These are phyloP conservation scores for Mormoops blainvillei DNA, from an alignment of 2,113 vertebrate species.

Conservation along the genomic window DNA sequence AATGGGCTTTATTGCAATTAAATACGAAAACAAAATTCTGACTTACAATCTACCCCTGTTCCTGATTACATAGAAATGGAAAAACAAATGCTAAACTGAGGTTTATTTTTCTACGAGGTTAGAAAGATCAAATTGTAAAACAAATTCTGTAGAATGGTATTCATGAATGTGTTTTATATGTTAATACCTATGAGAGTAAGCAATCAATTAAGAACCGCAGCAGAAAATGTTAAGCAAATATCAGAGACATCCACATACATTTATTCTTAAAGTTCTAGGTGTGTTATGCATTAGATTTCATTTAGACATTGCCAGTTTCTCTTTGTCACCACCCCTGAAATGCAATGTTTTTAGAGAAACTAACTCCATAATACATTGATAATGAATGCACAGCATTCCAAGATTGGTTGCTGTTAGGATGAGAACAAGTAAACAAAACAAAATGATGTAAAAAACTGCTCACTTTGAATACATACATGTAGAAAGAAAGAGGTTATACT, in stretches of 20 bases:
- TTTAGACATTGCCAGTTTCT: not conserved
- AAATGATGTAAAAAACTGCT: not conserved
- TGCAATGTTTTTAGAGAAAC: not conserved
- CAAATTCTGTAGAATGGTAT: not conserved
- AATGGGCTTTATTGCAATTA: not conserved
- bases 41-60: not conserved
- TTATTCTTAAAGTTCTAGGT: not conserved
- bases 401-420: not conserved
- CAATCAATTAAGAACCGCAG: not conserved
- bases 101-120: not conserved
- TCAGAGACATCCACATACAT: not conserved
- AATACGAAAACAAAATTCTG: conserved; percentile 24
- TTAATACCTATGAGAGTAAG: not conserved
- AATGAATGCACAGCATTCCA: not conserved
- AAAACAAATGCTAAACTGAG: conserved; percentile 3
- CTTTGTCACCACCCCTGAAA: not conserved
- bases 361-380: not conserved
- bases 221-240: not conserved
- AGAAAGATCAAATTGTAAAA: not conserved
- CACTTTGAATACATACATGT: not conserved
- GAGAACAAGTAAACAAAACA: conserved; percentile 4
- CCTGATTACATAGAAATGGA: not conserved
- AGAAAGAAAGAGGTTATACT: not conserved
- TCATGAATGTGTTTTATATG: not conserved
- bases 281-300: not conserved